phyloP scores from a whole-genome alignment of 64 coral and sea anemone species.

The Pocillopora verrucosa region DNA sequence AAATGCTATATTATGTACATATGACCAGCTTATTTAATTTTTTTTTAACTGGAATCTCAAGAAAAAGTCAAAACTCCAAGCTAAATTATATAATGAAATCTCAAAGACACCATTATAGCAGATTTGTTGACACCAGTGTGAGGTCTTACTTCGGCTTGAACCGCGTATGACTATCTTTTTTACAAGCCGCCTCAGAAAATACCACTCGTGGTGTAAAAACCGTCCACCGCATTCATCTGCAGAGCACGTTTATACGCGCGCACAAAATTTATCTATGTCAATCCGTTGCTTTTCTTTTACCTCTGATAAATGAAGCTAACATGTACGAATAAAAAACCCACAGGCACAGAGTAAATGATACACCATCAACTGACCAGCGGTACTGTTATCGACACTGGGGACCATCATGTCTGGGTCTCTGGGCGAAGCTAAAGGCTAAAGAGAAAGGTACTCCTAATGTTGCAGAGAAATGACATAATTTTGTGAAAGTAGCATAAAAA shows the following conservation, averaged over 20 bases:
- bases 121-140: neutral
- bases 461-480: no score
- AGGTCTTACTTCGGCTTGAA: neutral
- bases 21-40: neutral
- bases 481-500: no score
- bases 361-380: conserved; percentile 51
- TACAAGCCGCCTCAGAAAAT: no score
- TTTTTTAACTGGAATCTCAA: neutral
- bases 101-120: neutral
- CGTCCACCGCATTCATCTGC: neutral
- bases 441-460: no score
- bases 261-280: neutral
- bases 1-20: neutral
- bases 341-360: no score
- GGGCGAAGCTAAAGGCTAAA: no score
- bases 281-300: neutral
- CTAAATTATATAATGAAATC: neutral
- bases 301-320: neutral
- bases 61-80: neutral
- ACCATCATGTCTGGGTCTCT: no score
- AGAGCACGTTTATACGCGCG: neutral
- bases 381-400: neutral
- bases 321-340: no score
- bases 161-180: neutral
- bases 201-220: no score